Evolutionary conservation across 2,113 vertebrate species (phyloP).

Genomic region (Chamaea fasciata): DNA sequence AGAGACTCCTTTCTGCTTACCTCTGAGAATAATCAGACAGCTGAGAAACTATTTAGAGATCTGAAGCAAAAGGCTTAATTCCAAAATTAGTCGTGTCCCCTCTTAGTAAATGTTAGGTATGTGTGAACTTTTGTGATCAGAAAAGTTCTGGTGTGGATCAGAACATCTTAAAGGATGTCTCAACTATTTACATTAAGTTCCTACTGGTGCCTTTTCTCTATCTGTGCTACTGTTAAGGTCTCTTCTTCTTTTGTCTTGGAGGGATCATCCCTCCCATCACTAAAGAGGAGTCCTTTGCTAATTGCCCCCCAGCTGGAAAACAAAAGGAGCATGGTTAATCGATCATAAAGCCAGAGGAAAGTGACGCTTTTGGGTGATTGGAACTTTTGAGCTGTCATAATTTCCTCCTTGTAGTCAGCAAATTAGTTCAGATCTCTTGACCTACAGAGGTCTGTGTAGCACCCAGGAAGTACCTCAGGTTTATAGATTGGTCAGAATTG

Average conservation of each 20-base stretch:
- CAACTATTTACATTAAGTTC: neutral
- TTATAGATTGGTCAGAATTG: neutral
- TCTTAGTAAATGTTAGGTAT: neutral
- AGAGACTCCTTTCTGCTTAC: neutral
- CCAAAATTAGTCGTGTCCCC: neutral
- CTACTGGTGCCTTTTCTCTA: neutral
- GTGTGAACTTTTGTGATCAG: neutral
- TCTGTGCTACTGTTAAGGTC: neutral
- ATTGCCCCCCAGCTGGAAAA: neutral
- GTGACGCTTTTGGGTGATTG: neutral
- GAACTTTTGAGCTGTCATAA: neutral
- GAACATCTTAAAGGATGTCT: neutral
- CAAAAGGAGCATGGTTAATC: neutral
- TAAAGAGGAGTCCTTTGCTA: neutral
- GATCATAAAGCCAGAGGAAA: neutral
- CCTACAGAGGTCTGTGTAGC: neutral
- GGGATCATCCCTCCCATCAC: neutral
- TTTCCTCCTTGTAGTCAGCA: neutral
- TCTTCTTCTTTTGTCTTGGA: neutral
- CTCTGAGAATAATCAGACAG: neutral
- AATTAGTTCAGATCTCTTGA: neutral
- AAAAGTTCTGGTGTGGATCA: neutral
- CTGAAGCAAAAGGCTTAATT: neutral
- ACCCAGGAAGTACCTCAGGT: neutral
- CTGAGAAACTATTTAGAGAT: neutral